These are phyloP conservation scores for human DNA, from an alignment of 2,113 vertebrate genomes.

Conservation along the genomic window GRCh38 chr11:98798501-98799000, in stretches of 20 bases:
- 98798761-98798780: background rate
- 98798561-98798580: background rate
- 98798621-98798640: background rate
- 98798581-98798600: background rate
- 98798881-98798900: background rate
- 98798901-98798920: background rate
- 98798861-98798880: slow-evolving; percentile 20
- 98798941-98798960: background rate
- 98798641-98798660: background rate
- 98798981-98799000: background rate
- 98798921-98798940: background rate
- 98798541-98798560: background rate
- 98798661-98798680: background rate
- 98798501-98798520: background rate
- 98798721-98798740: background rate
- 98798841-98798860: background rate
- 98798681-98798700: background rate
- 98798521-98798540: background rate
- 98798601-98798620: background rate
- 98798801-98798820: background rate
- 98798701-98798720: background rate
- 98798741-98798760: background rate
- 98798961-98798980: background rate
- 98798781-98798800: slow-evolving; percentile 1
- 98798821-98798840: background rate